phyloP scores from a whole-genome alignment of 2,888 invertebrate genomes.

The Bombylius major region DNA sequence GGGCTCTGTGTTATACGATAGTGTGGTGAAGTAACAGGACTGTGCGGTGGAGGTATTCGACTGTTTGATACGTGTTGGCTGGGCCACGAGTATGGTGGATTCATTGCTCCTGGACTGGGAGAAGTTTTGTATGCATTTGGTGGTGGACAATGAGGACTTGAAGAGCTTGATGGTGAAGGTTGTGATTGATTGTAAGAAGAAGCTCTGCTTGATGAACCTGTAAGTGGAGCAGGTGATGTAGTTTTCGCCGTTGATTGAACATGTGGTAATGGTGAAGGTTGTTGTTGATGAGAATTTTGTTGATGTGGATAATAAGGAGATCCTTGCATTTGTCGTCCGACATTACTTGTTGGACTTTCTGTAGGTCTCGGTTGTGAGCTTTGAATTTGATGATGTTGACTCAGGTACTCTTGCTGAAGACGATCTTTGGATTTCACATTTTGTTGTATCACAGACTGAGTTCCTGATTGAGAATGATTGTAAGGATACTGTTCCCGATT shows the following conservation, averaged over 20 bases:
- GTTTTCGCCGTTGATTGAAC: neutral
- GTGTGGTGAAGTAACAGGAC: slow-evolving; percentile 9
- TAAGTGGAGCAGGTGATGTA: neutral
- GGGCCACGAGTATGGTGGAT: slow-evolving; percentile 17
- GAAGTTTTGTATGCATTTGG: slow-evolving; percentile 4
- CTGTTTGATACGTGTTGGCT: slow-evolving; percentile 6
- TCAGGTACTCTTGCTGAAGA: neutral
- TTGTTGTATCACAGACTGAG: neutral
- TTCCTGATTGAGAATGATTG: neutral
- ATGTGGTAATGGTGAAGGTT: neutral
- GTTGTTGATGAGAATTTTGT: neutral
- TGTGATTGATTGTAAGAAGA: neutral
- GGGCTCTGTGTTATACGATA: slow-evolving; percentile 9
- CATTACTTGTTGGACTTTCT: neutral
- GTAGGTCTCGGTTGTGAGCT: neutral
- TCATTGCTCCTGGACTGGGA: slow-evolving; percentile 12
- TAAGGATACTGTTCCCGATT: neutral
- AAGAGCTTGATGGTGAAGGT: slow-evolving; percentile 1
- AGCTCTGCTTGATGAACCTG: neutral
- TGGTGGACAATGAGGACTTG: slow-evolving; percentile 1
- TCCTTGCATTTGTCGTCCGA: neutral
- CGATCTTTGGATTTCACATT: neutral
- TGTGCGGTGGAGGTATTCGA: slow-evolving; percentile 3
- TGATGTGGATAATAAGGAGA: neutral
- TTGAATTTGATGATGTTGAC: neutral